phyloP scores from a whole-genome alignment of 2,113 vertebrate genomes.

The Tupaia tana region DNA sequence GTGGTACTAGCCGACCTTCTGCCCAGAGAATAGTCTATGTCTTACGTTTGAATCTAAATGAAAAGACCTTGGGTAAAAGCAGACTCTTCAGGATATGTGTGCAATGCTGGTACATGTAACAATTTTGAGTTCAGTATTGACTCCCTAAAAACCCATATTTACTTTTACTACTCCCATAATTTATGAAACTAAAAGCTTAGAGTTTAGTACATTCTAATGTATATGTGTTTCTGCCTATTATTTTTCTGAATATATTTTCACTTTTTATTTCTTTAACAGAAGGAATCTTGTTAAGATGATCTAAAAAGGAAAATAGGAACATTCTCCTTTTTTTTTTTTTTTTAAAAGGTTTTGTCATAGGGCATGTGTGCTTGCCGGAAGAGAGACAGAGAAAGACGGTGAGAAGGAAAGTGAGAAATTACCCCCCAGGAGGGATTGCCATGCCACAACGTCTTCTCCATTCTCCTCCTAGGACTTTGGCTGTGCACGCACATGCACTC shows the following conservation, averaged over 20 bases:
- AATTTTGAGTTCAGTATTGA: neutral
- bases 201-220: slow-evolving; percentile 14
- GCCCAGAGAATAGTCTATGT: neutral
- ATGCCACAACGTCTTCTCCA: no score
- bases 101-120: neutral
- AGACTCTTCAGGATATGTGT: neutral
- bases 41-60: neutral
- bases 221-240: neutral
- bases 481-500: no score
- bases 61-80: neutral
- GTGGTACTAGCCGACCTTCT: neutral
- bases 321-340: slow-evolving; percentile 17
- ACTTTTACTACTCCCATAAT: neutral
- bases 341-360: no score
- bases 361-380: no score
- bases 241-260: slow-evolving; percentile 60
- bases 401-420: no score
- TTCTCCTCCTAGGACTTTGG: no score
- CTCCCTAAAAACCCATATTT: neutral
- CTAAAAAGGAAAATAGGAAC: slow-evolving; percentile 28
- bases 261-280: slow-evolving; percentile 46
- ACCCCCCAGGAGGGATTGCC: no score
- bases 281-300: slow-evolving; percentile 6
- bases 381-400: no score
- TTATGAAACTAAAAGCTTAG: slow-evolving; percentile 39